These are phyloP conservation scores for Hassar affinis DNA, from an alignment of 2,113 vertebrate genomes.

Conservation along the genomic window DNA sequence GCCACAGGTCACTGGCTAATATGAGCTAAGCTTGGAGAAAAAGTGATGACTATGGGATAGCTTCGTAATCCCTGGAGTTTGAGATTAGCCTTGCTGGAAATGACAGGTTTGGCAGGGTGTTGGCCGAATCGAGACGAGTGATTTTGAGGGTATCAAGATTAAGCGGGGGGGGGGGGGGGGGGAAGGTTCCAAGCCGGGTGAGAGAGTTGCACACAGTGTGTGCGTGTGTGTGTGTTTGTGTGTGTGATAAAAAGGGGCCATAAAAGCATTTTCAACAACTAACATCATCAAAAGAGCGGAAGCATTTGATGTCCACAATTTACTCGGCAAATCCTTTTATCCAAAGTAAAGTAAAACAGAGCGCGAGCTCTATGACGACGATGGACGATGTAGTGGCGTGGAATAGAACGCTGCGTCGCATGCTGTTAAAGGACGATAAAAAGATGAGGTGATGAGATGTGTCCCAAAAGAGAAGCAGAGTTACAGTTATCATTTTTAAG, in stretches of 20 bases:
- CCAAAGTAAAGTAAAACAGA: neutral
- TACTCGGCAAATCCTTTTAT: neutral
- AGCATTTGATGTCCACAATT: neutral
- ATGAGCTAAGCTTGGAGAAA: slow-evolving; percentile 70
- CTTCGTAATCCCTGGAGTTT: slow-evolving; percentile 70
- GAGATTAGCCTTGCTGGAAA: slow-evolving; percentile 73
- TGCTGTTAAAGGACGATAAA: neutral
- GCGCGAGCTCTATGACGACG: no score
- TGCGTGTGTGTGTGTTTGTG: neutral
- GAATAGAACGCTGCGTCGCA: neutral
- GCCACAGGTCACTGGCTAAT: slow-evolving; percentile 72
- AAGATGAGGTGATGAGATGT: neutral
- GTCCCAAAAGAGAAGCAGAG: neutral
- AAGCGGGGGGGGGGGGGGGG: no score
- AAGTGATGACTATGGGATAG: slow-evolving; percentile 75
- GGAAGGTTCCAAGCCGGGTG: neutral
- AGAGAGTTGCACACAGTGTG: slow-evolving; percentile 9
- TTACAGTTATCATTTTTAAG: neutral
- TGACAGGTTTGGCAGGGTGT: slow-evolving; percentile 61
- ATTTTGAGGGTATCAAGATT: slow-evolving; percentile 52
- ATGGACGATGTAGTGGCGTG: no score
- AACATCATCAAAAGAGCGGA: neutral
- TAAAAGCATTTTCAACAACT: neutral
- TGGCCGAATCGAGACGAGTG: slow-evolving; percentile 47
- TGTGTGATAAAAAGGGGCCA: slow-evolving; percentile 27